These are phyloP conservation scores for Potamarius usumacintae DNA, from an alignment of 2,113 vertebrate species.

Conservation along the genomic window DNA sequence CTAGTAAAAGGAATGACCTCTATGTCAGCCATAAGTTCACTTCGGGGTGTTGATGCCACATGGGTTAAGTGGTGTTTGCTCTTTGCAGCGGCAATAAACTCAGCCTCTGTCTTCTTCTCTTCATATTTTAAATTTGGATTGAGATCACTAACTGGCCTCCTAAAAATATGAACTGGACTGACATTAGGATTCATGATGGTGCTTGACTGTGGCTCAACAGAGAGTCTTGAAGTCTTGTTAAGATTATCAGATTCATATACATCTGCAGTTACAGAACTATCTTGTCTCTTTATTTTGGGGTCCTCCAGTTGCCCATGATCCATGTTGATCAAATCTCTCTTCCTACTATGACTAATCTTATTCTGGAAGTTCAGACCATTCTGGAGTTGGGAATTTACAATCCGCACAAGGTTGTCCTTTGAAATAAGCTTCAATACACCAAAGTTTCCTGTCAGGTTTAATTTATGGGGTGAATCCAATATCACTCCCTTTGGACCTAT, in stretches of 20 bases:
- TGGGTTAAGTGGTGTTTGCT: conserved; percentile 62
- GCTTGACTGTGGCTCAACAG: conserved; percentile 61
- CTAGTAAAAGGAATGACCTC: conserved; percentile 57
- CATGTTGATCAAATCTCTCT: conserved; percentile 75
- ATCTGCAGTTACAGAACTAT: conserved; percentile 62
- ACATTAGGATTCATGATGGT: conserved; percentile 60
- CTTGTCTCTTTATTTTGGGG: conserved; percentile 65
- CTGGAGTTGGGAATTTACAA: conserved; percentile 76
- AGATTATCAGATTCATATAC: conserved; percentile 67
- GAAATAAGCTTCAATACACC: conserved; percentile 72
- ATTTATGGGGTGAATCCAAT: conserved; percentile 62
- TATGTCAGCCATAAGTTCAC: conserved; percentile 60
- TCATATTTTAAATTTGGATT: conserved; percentile 53
- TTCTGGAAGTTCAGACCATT: conserved; percentile 64
- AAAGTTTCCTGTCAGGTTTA: conserved; percentile 71
- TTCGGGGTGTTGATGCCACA: conserved; percentile 62
- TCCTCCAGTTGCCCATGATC: conserved; percentile 66
- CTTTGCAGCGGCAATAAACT: conserved; percentile 46
- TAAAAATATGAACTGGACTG: conserved; percentile 48
- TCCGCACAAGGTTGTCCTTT: conserved; percentile 73
- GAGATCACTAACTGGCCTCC: conserved; percentile 55
- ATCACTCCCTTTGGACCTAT: conserved; percentile 60
- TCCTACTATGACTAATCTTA: conserved; percentile 72
- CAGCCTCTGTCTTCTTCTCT: conserved; percentile 51
- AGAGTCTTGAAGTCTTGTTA: conserved; percentile 37